phyloP scores from a whole-genome alignment of 2,113 vertebrate species.

The Oriolus oriolus region DNA sequence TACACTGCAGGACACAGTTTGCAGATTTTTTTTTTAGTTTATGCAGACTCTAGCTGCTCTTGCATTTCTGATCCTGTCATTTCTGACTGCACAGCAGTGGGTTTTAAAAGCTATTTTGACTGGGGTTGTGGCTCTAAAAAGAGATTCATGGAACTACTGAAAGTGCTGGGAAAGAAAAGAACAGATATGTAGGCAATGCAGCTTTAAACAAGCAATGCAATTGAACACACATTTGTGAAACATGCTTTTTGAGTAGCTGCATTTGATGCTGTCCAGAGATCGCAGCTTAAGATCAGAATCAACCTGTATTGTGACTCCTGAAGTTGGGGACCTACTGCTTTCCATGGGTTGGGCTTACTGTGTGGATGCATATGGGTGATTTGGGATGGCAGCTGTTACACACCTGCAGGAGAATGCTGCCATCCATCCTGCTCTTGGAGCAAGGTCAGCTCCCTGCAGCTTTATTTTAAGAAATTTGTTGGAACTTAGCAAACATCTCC shows the following conservation, averaged over 20 bases:
- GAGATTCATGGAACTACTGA: background rate
- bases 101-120: background rate
- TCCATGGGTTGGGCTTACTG: background rate
- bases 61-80: background rate
- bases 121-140: background rate
- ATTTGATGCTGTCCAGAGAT: background rate
- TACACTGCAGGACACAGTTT: background rate
- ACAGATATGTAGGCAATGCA: background rate
- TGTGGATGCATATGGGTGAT: background rate
- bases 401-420: background rate
- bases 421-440: background rate
- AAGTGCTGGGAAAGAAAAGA: background rate
- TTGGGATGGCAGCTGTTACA: background rate
- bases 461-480: background rate
- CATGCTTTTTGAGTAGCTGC: background rate
- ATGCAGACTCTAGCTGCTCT: background rate
- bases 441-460: background rate
- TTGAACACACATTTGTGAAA: background rate
- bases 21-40: background rate
- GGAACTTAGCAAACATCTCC: background rate
- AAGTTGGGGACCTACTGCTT: background rate
- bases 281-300: background rate
- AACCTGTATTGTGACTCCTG: background rate
- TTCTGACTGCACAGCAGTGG: background rate
- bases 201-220: background rate